Conservation (phyloP, 2,113 vertebrate species). For the Haemorhous mexicanus region DNA sequence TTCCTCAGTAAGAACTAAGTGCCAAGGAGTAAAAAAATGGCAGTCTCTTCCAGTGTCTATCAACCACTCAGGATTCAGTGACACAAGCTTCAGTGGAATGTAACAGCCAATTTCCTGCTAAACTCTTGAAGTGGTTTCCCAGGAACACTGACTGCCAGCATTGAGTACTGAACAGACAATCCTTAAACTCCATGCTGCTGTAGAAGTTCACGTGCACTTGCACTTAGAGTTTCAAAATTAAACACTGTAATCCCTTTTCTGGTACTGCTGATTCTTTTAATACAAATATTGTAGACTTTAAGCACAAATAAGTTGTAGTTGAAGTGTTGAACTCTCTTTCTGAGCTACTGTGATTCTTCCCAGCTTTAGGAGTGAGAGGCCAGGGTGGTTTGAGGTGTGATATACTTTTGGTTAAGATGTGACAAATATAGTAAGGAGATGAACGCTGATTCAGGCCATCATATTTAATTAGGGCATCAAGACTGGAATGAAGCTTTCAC, state of each 20-base stretch:
- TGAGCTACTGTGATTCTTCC: neutral
- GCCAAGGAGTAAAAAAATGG: neutral
- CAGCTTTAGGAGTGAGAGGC: neutral
- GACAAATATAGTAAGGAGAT: slow-evolving; percentile 12
- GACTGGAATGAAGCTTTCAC: slow-evolving; percentile 12
- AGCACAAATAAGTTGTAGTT: neutral
- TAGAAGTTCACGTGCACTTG: neutral
- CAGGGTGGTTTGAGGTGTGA: neutral
- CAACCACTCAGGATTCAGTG: neutral
- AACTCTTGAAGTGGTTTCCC: neutral
- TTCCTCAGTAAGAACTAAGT: neutral
- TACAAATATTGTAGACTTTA: neutral
- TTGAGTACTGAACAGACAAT: neutral
- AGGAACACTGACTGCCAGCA: neutral
- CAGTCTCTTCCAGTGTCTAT: neutral
- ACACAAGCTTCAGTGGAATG: neutral
- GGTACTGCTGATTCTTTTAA: neutral
- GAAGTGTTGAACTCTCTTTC: neutral
- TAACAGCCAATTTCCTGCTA: neutral
- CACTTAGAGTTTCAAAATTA: neutral
- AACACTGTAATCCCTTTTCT: neutral
- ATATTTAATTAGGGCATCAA: slow-evolving; percentile 48
- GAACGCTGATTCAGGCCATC: slow-evolving; percentile 37
- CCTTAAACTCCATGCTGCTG: neutral
- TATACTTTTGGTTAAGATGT: neutral